Evolutionary conservation across 2,113 vertebrate species (phyloP), one percentile per base, ranked within the genome.

Genomic region (Solea solea): DNA sequence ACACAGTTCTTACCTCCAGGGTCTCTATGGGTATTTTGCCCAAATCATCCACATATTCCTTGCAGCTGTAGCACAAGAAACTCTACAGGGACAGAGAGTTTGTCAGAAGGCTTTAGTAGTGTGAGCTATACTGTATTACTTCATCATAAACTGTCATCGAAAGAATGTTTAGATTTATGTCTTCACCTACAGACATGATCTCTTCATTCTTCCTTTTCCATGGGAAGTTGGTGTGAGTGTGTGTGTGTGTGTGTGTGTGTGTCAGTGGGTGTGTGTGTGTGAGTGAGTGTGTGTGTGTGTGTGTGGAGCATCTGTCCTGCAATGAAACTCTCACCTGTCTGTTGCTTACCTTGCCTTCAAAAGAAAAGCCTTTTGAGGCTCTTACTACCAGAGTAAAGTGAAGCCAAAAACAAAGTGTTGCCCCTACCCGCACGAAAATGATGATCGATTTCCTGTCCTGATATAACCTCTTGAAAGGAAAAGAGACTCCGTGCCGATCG

Each of bases 21-120:
- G 80, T 83, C 65, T 76, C 86, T 76, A 72, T 86, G 14, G 96
- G 95, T 64, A 99, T 90, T 93, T 95, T 96, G 25, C 95, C 95
- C 88, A 98, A 90, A 82, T 98, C 96, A 59, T 98, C 97, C 55
- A 98, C 95, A 21, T 99, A 98, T 78, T 98, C 96, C 87, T 96
- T 96, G 85, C 96, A 97, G 66, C 91, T 88, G 79, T 97, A 98
- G 89, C 97, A 98, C 77, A 99, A 90, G 88, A 99, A 99, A 86
- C 95, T 95, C 97, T 98, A 92, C 69, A 92, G 90, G 50, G 69
- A 82, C 14, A 81, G 1, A 25, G 1, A 70, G 16, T 11, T 0
- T 16, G 3, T 70, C 21, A 67, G 68, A 1, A 72, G 4, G 7
- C 45, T 16, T 46, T 12, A 27, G 5, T 12, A 1, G n/a, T 9